A percentile compares a stretch with the other conserved stretches of the same genome.
Evolutionary conservation across 1,140 invertebrate species (phyloP).

Genomic region (Lepidurus couesii): DNA sequence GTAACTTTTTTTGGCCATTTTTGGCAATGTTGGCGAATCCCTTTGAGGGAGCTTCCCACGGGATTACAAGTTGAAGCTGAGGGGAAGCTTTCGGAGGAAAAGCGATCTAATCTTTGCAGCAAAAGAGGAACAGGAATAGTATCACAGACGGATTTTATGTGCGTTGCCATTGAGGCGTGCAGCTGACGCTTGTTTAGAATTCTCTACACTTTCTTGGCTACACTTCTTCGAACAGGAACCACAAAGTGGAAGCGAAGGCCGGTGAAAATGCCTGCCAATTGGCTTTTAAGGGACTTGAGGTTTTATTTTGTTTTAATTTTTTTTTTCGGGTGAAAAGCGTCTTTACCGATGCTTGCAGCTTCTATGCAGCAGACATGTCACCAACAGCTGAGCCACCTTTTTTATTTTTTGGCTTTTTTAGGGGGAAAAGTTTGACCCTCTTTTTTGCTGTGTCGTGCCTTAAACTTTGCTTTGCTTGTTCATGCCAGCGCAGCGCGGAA

Average conservation of each 20-base stretch:
- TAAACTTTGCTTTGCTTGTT: not conserved
- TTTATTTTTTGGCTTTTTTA: not conserved
- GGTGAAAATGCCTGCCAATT: conserved; percentile 9
- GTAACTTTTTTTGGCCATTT: no score
- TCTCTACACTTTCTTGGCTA: not conserved
- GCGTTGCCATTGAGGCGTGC: conserved; percentile 17
- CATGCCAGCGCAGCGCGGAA: conserved; percentile 6
- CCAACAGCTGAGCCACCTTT: conserved; percentile 8
- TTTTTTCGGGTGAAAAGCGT: not conserved
- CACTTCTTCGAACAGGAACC: not conserved
- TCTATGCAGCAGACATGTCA: not conserved
- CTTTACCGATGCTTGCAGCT: not conserved
- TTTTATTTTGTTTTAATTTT: no score
- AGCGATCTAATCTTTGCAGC: not conserved
- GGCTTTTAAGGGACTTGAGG: not conserved
- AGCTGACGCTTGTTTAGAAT: conserved; percentile 18
- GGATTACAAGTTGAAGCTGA: not conserved
- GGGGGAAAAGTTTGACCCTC: not conserved
- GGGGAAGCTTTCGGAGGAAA: not conserved
- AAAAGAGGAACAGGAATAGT: conserved; percentile 4
- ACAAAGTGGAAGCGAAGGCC: conserved; percentile 14
- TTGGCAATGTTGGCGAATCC: no score
- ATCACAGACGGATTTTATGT: conserved; percentile 7
- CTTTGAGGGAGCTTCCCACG: not conserved
- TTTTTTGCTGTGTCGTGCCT: no score